phyloP scores from a whole-genome alignment of 2,113 vertebrate species.

The Dicaeum eximium region DNA sequence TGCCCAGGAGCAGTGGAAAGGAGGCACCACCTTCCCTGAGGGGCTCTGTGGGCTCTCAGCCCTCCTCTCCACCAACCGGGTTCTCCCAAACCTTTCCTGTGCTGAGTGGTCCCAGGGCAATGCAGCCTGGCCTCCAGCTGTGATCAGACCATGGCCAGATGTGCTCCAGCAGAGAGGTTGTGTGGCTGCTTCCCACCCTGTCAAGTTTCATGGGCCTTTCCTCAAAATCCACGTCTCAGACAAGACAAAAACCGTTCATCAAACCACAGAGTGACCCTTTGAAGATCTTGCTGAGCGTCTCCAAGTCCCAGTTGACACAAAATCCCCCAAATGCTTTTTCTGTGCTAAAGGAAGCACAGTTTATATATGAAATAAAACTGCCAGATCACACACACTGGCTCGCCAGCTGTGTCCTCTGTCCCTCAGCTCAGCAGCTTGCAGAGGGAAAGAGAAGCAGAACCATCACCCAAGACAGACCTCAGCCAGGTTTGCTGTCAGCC shows the following conservation, averaged over 20 bases:
- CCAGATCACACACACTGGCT: background rate
- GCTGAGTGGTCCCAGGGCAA: background rate
- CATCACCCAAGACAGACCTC: background rate
- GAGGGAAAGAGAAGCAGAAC: background rate
- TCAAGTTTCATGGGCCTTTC: accelerated
- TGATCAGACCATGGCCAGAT: background rate
- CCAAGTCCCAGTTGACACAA: background rate
- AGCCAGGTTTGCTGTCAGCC: background rate
- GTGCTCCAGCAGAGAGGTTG: background rate
- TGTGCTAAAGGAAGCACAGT: background rate
- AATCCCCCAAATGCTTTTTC: background rate
- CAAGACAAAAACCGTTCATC: background rate
- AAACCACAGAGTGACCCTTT: background rate
- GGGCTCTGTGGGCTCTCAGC: background rate
- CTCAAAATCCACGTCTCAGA: background rate
- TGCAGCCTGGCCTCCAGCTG: background rate
- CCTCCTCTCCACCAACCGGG: background rate
- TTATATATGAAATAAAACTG: background rate
- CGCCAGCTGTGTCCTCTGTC: background rate
- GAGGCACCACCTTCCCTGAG: background rate
- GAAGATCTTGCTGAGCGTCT: background rate
- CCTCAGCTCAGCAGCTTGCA: background rate
- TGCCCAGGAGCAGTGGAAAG: background rate
- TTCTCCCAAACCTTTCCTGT: background rate
- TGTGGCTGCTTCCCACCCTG: background rate